phyloP scores from a whole-genome alignment of 2,888 invertebrate species.

The Allolobophora icterica region DNA sequence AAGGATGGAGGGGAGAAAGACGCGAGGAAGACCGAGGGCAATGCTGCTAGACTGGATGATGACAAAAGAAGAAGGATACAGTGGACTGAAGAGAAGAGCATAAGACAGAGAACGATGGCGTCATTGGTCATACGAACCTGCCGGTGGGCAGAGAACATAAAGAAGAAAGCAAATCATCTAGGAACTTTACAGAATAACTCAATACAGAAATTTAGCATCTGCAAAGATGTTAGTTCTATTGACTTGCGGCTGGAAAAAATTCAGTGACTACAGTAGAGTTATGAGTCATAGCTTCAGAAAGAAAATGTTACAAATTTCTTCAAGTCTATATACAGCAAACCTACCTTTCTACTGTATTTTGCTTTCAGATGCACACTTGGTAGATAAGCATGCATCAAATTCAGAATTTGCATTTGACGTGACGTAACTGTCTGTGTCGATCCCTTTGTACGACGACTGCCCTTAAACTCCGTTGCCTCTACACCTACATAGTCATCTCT shows the following conservation, averaged over 20 bases:
- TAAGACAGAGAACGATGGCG: no score
- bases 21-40: no score
- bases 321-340: neutral
- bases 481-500: slow-evolving; percentile 2
- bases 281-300: neutral
- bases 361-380: slow-evolving; percentile 13
- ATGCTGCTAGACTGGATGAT: no score
- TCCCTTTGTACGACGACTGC: neutral
- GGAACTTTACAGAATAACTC: neutral
- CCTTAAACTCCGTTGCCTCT: slow-evolving; percentile 4
- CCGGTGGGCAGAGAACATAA: no score
- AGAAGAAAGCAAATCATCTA: neutral
- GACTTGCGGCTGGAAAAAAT: neutral
- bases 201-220: neutral
- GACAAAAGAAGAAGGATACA: no score
- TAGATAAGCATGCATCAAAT: slow-evolving; percentile 20
- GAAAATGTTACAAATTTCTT: neutral
- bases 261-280: no score
- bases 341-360: slow-evolving; percentile 17
- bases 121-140: no score
- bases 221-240: neutral
- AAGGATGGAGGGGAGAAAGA: no score
- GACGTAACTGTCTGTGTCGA: neutral
- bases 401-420: slow-evolving; percentile 15
- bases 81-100: no score